phyloP scores from a whole-genome alignment of 2,888 invertebrate genomes.

The Synanthedon vespiformis region DNA sequence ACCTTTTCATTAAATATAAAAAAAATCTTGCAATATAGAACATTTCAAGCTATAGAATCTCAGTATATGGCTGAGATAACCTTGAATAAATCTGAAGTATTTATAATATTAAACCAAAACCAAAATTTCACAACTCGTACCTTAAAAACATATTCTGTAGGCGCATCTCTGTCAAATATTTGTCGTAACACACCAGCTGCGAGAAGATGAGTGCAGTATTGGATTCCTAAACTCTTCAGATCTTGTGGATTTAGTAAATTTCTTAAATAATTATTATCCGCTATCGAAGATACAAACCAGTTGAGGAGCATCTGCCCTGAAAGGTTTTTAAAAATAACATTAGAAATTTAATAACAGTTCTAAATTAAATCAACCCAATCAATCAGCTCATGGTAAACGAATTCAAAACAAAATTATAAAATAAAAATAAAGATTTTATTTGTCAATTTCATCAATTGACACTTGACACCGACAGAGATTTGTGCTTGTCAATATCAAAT shows the following conservation, averaged over 20 bases:
- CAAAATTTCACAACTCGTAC: slow-evolving; percentile 43
- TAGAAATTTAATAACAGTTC: not conserved
- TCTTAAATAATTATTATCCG: slow-evolving; percentile 76
- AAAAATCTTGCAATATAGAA: too few species aligned
- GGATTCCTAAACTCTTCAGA: slow-evolving; percentile 79
- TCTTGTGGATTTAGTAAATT: slow-evolving; percentile 76
- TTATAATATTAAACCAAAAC: too few species aligned
- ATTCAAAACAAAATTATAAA: not conserved
- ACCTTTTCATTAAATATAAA: too few species aligned
- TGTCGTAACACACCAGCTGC: slow-evolving; percentile 88
- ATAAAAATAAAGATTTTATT: not conserved
- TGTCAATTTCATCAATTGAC: not conserved
- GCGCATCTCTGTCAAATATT: slow-evolving; percentile 79
- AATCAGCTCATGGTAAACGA: too few species aligned
- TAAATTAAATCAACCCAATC: too few species aligned
- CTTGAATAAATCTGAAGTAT: too few species aligned
- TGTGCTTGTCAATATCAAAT: too few species aligned
- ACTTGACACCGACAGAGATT: not conserved
- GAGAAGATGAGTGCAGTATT: slow-evolving; percentile 88
- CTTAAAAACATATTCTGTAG: slow-evolving; percentile 77
- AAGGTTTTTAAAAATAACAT: slow-evolving; percentile 23
- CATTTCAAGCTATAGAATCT: too few species aligned
- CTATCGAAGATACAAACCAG: slow-evolving; percentile 85
- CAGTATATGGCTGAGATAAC: too few species aligned
- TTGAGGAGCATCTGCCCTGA: slow-evolving; percentile 92